These are phyloP conservation scores for Catostomus latipinnis DNA, from an alignment of 2,797 vertebrate species.

Conservation along the genomic window DNA sequence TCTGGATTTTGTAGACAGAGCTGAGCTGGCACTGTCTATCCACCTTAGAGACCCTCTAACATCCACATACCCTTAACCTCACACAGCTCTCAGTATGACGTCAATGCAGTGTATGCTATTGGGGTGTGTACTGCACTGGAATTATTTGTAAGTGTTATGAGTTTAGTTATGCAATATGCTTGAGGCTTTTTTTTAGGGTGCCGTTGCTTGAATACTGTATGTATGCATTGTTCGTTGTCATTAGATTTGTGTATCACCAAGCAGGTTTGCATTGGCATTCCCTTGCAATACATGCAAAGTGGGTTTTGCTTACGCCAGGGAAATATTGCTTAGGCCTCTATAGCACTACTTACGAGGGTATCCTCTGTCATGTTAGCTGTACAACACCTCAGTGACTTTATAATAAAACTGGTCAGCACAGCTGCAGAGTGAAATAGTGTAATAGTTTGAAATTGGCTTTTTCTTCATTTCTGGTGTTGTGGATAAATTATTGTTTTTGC, in stretches of 20 bases:
- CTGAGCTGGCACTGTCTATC: conserved; percentile 12
- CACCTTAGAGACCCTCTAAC: neutral
- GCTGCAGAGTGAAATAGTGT: conserved; percentile 19
- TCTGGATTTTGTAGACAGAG: conserved; percentile 29
- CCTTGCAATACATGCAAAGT: conserved; percentile 39
- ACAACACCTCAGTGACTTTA: conserved; percentile 33
- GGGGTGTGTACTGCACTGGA: neutral
- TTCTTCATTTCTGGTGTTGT: neutral
- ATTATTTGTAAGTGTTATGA: conserved; percentile 27
- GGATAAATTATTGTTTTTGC: neutral
- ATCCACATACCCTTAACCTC: neutral
- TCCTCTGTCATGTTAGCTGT: conserved; percentile 28
- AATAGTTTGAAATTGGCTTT: conserved; percentile 26
- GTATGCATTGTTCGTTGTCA: conserved; percentile 41
- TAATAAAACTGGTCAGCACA: conserved; percentile 41
- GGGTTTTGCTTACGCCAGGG: conserved; percentile 45
- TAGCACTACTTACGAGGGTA: conserved; percentile 29
- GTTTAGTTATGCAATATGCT: conserved; percentile 30
- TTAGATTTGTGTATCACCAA: conserved; percentile 35
- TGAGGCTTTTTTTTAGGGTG: conserved; percentile 36
- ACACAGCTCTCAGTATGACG: conserved; percentile 25
- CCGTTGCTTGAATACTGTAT: conserved; percentile 16
- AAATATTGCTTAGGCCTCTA: conserved; percentile 26
- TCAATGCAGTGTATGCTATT: neutral
- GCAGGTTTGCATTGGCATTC: conserved; percentile 43